Conservation (phyloP, 2,888 invertebrate species). For the Agriotes lineatus region DNA sequence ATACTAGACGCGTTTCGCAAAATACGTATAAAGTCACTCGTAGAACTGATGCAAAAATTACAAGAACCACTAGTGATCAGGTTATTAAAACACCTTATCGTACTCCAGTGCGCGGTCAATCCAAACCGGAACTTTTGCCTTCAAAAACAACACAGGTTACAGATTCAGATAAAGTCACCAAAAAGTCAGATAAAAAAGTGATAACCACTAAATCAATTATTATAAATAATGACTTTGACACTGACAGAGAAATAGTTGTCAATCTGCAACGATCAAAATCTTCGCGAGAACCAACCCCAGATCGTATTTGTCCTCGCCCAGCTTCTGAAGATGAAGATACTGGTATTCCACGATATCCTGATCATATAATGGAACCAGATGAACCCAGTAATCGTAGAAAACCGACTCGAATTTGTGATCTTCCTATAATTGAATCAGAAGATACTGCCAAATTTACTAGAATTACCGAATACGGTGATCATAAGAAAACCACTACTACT, state of each 20-base stretch:
- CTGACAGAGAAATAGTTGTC: slow-evolving; percentile 74
- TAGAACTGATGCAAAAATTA: slow-evolving; percentile 65
- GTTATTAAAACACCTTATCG: slow-evolving; percentile 68
- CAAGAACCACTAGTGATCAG: slow-evolving; percentile 71
- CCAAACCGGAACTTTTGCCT: slow-evolving; percentile 49
- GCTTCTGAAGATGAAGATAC: slow-evolving; percentile 71
- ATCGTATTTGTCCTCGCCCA: slow-evolving; percentile 77
- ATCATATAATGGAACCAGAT: slow-evolving; percentile 81
- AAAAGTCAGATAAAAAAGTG: slow-evolving; percentile 55
- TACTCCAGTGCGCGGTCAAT: slow-evolving; percentile 62
- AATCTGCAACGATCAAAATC: slow-evolving; percentile 81
- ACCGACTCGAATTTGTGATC: slow-evolving; percentile 65
- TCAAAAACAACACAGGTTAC: not conserved
- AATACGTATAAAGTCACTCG: not conserved
- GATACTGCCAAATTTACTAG: slow-evolving; percentile 58
- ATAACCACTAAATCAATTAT: slow-evolving; percentile 70
- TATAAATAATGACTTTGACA: slow-evolving; percentile 60
- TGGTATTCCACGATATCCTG: slow-evolving; percentile 78
- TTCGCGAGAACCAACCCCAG: slow-evolving; percentile 81
- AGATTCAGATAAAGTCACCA: slow-evolving; percentile 26
- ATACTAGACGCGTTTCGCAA: not conserved
- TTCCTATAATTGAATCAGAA: slow-evolving; percentile 72
- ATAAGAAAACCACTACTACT: slow-evolving; percentile 46
- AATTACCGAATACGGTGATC: slow-evolving; percentile 39
- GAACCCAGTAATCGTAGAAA: slow-evolving; percentile 68